Percentiles rank a stretch among this genome's conserved stretches.
These are phyloP conservation scores for Onychomys arenicola DNA, from an alignment of 2,797 vertebrate genomes.

Conservation along the genomic window DNA sequence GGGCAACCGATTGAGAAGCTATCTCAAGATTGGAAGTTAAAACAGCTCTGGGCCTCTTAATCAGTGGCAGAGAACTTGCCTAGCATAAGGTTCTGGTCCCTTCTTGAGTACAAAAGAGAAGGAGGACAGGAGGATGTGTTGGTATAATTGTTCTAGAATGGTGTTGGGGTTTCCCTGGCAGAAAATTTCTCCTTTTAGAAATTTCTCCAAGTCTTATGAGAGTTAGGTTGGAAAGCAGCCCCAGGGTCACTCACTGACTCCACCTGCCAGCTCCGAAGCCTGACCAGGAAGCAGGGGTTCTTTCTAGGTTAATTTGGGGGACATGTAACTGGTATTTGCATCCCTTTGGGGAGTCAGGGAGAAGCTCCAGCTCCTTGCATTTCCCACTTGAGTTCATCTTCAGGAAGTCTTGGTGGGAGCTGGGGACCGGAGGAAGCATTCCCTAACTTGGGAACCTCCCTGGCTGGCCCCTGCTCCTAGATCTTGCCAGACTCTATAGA, in stretches of 20 bases:
- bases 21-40: not conserved
- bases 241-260: too few relatives aligned
- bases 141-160: not conserved
- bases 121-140: fast-evolving
- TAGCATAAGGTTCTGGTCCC: not conserved
- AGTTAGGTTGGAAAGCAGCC: not conserved
- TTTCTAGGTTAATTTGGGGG: not conserved
- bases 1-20: not conserved
- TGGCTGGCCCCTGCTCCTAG: not conserved
- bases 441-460: not conserved
- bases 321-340: not conserved
- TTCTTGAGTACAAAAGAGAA: not conserved
- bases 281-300: not conserved
- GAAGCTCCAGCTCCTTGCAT: not conserved
- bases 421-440: not conserved
- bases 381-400: conserved; percentile 33
- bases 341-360: not conserved
- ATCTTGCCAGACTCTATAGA: not conserved
- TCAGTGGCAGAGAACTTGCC: not conserved
- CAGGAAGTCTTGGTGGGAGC: not conserved
- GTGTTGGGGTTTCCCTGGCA: not conserved
- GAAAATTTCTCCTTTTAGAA: not conserved
- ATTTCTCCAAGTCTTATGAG: not conserved
- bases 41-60: not conserved
- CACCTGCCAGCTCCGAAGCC: not conserved